A percentile compares a stretch with the other conserved stretches of the same genome.
These are phyloP conservation scores for Zaprionus lachaisei DNA, from an alignment of 1,140 invertebrate species.

Conservation along the genomic window DNA sequence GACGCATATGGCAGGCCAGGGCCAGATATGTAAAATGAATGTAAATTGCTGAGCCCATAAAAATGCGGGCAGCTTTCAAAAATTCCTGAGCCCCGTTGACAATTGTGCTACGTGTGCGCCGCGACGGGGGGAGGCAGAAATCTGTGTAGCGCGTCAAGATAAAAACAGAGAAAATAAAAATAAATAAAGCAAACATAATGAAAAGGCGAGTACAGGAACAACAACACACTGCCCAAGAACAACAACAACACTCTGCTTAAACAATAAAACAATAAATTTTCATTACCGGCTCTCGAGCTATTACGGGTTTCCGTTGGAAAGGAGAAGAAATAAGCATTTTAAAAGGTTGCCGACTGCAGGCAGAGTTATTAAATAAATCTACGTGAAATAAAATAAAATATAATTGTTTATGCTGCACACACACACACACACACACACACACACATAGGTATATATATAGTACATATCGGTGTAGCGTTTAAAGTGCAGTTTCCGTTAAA, in stretches of 20 bases:
- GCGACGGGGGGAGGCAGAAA: not conserved
- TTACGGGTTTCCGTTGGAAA: conserved; percentile 70
- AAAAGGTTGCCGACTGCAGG: conserved; percentile 15
- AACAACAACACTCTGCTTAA: conserved; percentile 55
- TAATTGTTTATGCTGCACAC: conserved; percentile 45
- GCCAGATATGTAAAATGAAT: conserved; percentile 53
- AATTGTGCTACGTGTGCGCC: conserved; percentile 20
- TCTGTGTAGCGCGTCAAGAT: conserved; percentile 35
- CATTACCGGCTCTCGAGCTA: conserved; percentile 76
- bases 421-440: not conserved
- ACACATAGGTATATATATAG: conserved; percentile 42
- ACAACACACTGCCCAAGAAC: not conserved
- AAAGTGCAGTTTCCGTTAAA: conserved; percentile 54
- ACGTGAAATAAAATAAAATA: conserved; percentile 46
- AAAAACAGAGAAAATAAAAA: conserved; percentile 29
- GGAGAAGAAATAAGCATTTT: conserved; percentile 39
- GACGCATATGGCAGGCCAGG: conserved; percentile 47
- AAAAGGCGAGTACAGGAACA: conserved; percentile 19
- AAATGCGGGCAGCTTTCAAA: conserved; percentile 60
- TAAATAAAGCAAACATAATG: conserved; percentile 15
- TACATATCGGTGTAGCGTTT: conserved; percentile 42
- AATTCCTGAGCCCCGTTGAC: conserved; percentile 36
- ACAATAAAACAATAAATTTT: conserved; percentile 82
- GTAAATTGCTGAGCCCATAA: conserved; percentile 72
- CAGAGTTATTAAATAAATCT: conserved; percentile 34